Evolutionary conservation across 1,140 invertebrate genomes (phyloP).

Genomic region (Scaptomyza hsui): DNA sequence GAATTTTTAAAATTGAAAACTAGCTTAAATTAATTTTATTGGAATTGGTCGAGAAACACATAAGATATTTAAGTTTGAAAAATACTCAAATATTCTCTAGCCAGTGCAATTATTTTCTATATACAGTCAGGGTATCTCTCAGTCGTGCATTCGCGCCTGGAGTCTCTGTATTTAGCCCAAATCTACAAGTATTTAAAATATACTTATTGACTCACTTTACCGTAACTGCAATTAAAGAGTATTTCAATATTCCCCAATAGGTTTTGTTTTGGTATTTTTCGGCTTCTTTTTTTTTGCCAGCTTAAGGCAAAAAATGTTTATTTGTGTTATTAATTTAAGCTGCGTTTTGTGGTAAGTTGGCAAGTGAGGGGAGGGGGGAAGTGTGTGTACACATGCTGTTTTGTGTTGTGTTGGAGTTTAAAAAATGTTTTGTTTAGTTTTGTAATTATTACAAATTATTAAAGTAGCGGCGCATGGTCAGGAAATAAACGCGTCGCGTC

Average conservation of each 20-base stretch:
- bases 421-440: slow-evolving; percentile 44
- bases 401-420: slow-evolving; percentile 6
- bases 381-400: slow-evolving; percentile 1
- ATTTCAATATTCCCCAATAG: neutral
- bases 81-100: too few relatives aligned
- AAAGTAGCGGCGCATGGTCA: slow-evolving; percentile 18
- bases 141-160: too few relatives aligned
- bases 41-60: too few relatives aligned
- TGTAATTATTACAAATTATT: slow-evolving; percentile 46
- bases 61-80: too few relatives aligned
- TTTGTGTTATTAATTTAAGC: slow-evolving; percentile 58
- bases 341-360: slow-evolving; percentile 26
- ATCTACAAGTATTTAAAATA: too few relatives aligned
- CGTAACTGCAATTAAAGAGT: too few relatives aligned
- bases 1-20: too few relatives aligned
- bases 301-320: slow-evolving; percentile 48
- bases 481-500: slow-evolving; percentile 28
- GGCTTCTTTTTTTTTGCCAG: slow-evolving; percentile 36
- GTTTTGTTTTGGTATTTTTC: slow-evolving; percentile 6
- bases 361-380: neutral
- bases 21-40: too few relatives aligned
- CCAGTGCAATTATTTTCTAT: too few relatives aligned
- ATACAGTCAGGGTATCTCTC: too few relatives aligned
- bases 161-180: too few relatives aligned
- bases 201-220: too few relatives aligned